Percentiles rank a stretch among this genome's conserved stretches.
Evolutionary conservation across 2,113 vertebrate species (phyloP).

Genomic region (Erpornis zantholeuca): DNA sequence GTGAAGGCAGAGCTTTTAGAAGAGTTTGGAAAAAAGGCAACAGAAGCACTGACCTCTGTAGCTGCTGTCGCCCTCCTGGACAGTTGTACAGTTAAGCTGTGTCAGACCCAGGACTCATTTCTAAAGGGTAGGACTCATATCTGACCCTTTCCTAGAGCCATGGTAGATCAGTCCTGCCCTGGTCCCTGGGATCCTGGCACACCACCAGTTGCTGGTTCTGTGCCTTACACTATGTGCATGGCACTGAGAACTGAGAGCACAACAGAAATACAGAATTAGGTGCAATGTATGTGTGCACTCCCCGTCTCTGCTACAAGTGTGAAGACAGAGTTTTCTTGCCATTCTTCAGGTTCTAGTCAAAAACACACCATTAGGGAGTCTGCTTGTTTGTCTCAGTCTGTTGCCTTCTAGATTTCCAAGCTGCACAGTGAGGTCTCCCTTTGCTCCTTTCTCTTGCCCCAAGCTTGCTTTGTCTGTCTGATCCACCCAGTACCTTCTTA

Average conservation of each 20-base stretch:
- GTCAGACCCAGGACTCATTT: neutral
- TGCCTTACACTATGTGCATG: neutral
- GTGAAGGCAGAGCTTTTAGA: neutral
- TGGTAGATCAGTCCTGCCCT: neutral
- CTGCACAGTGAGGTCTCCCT: neutral
- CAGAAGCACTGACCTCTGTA: neutral
- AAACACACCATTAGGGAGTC: neutral
- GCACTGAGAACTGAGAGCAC: neutral
- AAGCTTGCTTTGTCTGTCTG: neutral
- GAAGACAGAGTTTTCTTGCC: neutral
- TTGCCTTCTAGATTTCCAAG: neutral
- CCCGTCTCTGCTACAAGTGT: neutral
- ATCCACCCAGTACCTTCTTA: neutral
- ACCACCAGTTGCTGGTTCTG: neutral
- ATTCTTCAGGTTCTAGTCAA: neutral
- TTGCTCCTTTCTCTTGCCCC: neutral
- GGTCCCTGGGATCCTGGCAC: neutral
- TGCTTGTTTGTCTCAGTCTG: neutral
- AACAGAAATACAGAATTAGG: neutral
- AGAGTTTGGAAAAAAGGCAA: neutral
- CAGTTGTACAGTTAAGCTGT: neutral
- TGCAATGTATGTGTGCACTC: neutral
- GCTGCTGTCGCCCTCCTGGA: neutral
- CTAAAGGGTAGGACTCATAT: neutral
- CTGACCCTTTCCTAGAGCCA: neutral